Evolutionary conservation across 2,113 vertebrate species (phyloP), one percentile per base, ranked within the genome.

Genomic region (Lagopus muta): DNA sequence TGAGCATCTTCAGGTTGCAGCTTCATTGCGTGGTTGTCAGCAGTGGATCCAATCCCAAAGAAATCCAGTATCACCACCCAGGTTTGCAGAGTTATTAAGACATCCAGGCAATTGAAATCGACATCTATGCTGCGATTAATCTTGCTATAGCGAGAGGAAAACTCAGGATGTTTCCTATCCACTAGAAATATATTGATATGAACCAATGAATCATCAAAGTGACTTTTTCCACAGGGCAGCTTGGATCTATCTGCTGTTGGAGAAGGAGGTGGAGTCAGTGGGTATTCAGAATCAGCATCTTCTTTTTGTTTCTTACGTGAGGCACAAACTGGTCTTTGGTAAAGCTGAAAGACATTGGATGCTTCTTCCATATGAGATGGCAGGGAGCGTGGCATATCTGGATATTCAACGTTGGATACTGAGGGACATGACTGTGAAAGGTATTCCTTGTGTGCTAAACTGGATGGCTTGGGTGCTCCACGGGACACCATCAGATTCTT

Each of bases 41-140:
- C 99, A 21, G 99, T 99, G 79, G 99, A 99, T 67, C 99, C 99
- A 70, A 99, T 99, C 18, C 99, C 98, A 97, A 99, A 99, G 94
- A 99, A 99, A 96, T 99, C 99, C 73, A 99, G 96, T 77, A 99
- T 99, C 74, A 99, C 98, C 5, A 99, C 99, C 99, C 99, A 99
- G 47, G 99, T 99, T 90, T 99, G 99, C 74, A 99, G 97, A 4
- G 99, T 99, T 95, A 99, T 99, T 92, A 99, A 95, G 52, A 99
- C 98, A 55, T 99, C 99, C 74, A 99, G 95, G 96, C 99, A 99
- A 97, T 99, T 99, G 93, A 99, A 99, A 97, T 99, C 99, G 20
- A 99, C 98, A 22, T 99, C 99, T 58, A 99, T 97, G 11, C 98
- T 99, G 64, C 99, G 98, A 70, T 98, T 98, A 67, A 99, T 96